A percentile compares a stretch with the other conserved stretches of the same genome.
Evolutionary conservation across 2,888 invertebrate species (phyloP).

Genomic region (Pedicia rivosa): DNA sequence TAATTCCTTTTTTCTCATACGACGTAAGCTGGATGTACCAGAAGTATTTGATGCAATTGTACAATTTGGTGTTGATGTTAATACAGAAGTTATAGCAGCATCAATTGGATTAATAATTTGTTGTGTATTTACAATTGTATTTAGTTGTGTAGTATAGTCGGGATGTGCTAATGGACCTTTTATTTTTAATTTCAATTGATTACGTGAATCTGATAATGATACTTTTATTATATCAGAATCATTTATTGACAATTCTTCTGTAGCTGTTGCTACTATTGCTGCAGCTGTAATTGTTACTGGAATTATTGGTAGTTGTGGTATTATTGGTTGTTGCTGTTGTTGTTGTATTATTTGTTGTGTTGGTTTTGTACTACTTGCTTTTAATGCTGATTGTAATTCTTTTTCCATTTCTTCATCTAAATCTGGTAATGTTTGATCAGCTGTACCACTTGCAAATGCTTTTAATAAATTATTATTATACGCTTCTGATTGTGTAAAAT

Average conservation of each 20-base stretch:
- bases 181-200: conserved; percentile 79
- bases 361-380: conserved; percentile 37
- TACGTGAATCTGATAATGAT: conserved; percentile 62
- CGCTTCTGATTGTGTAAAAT: conserved; percentile 33
- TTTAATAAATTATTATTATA: conserved; percentile 47
- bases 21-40: conserved; percentile 58
- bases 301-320: conserved; percentile 18
- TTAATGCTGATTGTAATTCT: conserved; percentile 50
- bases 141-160: conserved; percentile 43
- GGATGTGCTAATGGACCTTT: conserved; percentile 72
- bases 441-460: conserved; percentile 48
- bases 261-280: conserved; percentile 30
- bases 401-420: conserved; percentile 69
- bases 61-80: conserved; percentile 35
- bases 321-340: conserved; percentile 14
- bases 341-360: conserved; percentile 17
- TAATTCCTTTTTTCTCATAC: conserved; percentile 83
- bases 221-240: conserved; percentile 45
- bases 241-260: conserved; percentile 30
- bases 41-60: conserved; percentile 33
- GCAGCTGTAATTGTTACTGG: no score
- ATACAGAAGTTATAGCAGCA: conserved; percentile 8
- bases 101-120: conserved; percentile 11
- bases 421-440: conserved; percentile 52
- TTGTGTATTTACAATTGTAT: conserved; percentile 14